A percentile compares a stretch with the other conserved stretches of the same genome.
phyloP scores from a whole-genome alignment of 2,797 vertebrate species.

The Pantherophis alleghaniensis region DNA sequence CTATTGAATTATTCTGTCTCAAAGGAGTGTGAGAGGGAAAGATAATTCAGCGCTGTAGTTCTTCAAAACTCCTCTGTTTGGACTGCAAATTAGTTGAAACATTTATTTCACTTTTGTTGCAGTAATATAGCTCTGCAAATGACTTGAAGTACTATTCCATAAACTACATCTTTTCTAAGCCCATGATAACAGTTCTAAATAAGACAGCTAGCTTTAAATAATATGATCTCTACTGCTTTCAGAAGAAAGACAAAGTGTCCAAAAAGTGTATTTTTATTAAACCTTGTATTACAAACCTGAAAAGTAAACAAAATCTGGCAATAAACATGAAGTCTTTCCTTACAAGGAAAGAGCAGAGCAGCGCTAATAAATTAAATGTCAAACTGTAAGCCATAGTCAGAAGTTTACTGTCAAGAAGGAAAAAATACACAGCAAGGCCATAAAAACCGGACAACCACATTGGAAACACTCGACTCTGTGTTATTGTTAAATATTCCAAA shows the following conservation, averaged over 20 bases:
- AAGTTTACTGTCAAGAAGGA: slow-evolving; percentile 92
- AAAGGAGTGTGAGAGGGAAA: not conserved
- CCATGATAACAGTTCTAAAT: not conserved
- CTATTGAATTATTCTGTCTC: not conserved
- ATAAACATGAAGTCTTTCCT: slow-evolving; percentile 94
- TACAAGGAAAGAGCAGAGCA: slow-evolving; percentile 88
- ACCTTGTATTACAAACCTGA: slow-evolving; percentile 99
- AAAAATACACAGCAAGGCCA: slow-evolving; percentile 95
- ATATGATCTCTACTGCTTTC: slow-evolving; percentile 51
- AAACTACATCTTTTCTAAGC: not conserved
- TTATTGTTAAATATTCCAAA: slow-evolving; percentile 98
- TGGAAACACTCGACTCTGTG: slow-evolving; percentile 91
- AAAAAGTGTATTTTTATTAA: slow-evolving; percentile 96
- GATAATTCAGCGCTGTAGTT: not conserved
- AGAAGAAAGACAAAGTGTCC: slow-evolving; percentile 76
- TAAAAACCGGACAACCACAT: slow-evolving; percentile 97
- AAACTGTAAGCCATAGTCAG: slow-evolving; percentile 89
- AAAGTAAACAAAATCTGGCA: slow-evolving; percentile 98
- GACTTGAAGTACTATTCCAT: not conserved
- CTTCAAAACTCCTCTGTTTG: not conserved
- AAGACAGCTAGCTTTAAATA: slow-evolving; percentile 28
- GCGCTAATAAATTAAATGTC: slow-evolving; percentile 99
- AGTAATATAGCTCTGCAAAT: not conserved
- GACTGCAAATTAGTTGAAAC: not conserved
- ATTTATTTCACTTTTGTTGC: slow-evolving; percentile 1